Conservation (phyloP, 2,888 invertebrate genomes). For the Tanaodytes sp. region DNA sequence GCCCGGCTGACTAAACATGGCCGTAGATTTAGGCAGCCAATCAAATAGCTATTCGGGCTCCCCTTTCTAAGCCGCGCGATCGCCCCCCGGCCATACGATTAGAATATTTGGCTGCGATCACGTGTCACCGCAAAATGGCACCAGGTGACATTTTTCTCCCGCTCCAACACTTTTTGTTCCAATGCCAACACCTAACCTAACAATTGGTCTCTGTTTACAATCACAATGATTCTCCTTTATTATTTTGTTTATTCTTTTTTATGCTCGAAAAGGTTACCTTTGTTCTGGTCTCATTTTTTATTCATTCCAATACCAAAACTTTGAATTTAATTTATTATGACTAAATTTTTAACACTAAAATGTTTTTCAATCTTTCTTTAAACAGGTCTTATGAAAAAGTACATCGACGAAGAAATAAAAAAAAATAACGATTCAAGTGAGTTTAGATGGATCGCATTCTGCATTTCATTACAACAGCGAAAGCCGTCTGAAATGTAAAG, state of each 20-base stretch:
- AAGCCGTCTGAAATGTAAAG: conserved; percentile 38
- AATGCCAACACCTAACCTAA: too few relatives aligned
- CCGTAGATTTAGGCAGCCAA: conserved; percentile 72
- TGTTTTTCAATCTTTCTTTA: too few relatives aligned
- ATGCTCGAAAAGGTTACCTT: too few relatives aligned
- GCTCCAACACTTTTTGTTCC: too few relatives aligned
- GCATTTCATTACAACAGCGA: conserved; percentile 51
- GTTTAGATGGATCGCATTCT: conserved; percentile 44
- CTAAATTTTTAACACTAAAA: too few relatives aligned
- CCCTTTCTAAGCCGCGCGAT: conserved; percentile 62
- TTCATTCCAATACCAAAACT: too few relatives aligned
- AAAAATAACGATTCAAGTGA: conserved; percentile 45
- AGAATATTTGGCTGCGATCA: conserved; percentile 51
- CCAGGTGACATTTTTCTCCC: conserved; percentile 12
- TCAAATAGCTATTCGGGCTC: conserved; percentile 55
- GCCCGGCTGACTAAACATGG: conserved; percentile 71
- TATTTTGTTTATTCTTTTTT: too few relatives aligned
- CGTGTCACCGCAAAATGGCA: conserved; percentile 55
- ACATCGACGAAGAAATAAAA: conserved; percentile 14
- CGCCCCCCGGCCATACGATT: conserved; percentile 34
- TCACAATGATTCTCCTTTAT: too few relatives aligned
- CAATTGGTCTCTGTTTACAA: too few relatives aligned
- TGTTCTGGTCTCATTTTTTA: too few relatives aligned
- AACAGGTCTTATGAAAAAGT: too few relatives aligned
- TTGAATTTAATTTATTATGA: too few relatives aligned